These are phyloP conservation scores for Abrostola tripartita DNA, from an alignment of 2,888 invertebrate genomes.

Conservation along the genomic window DNA sequence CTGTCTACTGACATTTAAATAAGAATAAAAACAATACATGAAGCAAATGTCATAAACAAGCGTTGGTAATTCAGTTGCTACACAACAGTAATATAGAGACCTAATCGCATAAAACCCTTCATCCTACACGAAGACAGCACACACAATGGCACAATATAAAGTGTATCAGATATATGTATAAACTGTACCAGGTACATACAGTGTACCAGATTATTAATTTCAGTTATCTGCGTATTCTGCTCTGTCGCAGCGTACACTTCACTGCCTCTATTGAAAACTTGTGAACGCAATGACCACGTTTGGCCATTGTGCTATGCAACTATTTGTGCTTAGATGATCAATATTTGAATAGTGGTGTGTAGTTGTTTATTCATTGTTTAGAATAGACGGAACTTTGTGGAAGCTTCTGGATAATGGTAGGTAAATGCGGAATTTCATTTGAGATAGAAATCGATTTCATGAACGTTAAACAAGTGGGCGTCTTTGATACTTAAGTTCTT, in stretches of 20 bases:
- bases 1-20: no score
- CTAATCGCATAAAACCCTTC: conserved; percentile 27
- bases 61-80: neutral
- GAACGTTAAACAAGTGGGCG: neutral
- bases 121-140: conserved; percentile 19
- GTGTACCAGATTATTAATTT: conserved; percentile 47
- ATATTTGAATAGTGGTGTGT: conserved; percentile 46
- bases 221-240: conserved; percentile 54
- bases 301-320: conserved; percentile 46
- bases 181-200: conserved; percentile 26
- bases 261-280: conserved; percentile 54
- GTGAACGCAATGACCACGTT: conserved; percentile 24
- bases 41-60: neutral
- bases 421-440: neutral
- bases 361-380: conserved; percentile 27
- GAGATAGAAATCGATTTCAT: neutral
- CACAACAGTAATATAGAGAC: neutral
- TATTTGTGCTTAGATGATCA: conserved; percentile 50
- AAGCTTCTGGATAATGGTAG: conserved; percentile 16
- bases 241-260: conserved; percentile 52
- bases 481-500: neutral
- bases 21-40: neutral
- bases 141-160: conserved; percentile 22
- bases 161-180: conserved; percentile 12
- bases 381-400: conserved; percentile 24